Evolutionary conservation across 2,888 invertebrate species (phyloP).

Genomic region (Stenodera caucasica): DNA sequence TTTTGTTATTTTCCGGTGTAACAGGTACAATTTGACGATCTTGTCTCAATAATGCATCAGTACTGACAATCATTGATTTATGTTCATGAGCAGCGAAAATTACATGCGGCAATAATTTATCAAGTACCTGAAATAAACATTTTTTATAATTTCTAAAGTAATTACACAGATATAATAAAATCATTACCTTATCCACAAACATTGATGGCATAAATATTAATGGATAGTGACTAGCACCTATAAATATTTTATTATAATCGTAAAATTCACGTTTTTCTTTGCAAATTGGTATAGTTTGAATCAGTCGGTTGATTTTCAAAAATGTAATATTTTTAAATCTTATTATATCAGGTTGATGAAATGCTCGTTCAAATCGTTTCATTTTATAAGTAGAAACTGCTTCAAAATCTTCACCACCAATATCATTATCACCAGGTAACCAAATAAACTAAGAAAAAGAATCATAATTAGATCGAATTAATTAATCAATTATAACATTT

Average conservation of each 20-base stretch:
- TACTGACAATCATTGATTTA: slow-evolving; percentile 63
- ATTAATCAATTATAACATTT: background rate
- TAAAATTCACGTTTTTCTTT: slow-evolving; percentile 54
- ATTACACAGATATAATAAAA: slow-evolving; percentile 13
- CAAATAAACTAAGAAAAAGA: slow-evolving; percentile 70
- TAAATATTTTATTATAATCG: slow-evolving; percentile 58
- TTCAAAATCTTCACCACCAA: slow-evolving; percentile 86
- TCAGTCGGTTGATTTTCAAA: slow-evolving; percentile 74
- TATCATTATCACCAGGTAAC: slow-evolving; percentile 96
- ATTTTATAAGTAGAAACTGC: slow-evolving; percentile 70
- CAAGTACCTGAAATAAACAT: slow-evolving; percentile 59
- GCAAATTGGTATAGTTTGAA: slow-evolving; percentile 63
- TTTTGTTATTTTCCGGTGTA: slow-evolving; percentile 48
- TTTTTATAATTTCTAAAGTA: no score
- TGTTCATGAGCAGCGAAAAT: slow-evolving; percentile 73
- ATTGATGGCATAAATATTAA: slow-evolving; percentile 59
- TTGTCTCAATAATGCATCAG: slow-evolving; percentile 46
- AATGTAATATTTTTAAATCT: slow-evolving; percentile 66
- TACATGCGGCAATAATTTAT: slow-evolving; percentile 67
- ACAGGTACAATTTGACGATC: slow-evolving; percentile 48
- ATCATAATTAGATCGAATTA: no score
- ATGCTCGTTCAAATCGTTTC: slow-evolving; percentile 72
- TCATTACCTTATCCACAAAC: slow-evolving; percentile 59
- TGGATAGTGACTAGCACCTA: slow-evolving; percentile 77
- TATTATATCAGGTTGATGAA: slow-evolving; percentile 69